These are phyloP conservation scores for Nomada fabriciana DNA, from an alignment of 2,888 invertebrate species.

Conservation along the genomic window DNA sequence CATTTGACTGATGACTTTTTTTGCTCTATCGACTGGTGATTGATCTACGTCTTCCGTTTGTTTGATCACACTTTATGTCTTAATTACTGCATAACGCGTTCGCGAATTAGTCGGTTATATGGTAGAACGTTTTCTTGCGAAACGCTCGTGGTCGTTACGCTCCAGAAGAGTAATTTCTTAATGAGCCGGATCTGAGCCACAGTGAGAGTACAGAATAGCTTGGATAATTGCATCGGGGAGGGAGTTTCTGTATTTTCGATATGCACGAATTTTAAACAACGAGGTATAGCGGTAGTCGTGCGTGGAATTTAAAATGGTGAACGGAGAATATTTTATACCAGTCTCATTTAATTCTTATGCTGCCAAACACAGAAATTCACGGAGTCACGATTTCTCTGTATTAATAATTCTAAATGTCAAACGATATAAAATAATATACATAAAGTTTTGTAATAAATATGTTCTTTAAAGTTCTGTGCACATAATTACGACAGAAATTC, in stretches of 20 bases:
- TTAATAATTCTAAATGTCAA: slow-evolving; percentile 2
- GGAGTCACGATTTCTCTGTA: not conserved
- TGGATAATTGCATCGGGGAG: not conserved
- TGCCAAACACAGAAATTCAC: not conserved
- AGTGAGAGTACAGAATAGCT: slow-evolving; percentile 7
- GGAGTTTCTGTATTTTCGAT: not conserved
- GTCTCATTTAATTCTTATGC: not conserved
- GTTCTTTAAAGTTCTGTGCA: no score
- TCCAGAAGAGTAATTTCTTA: slow-evolving; percentile 62
- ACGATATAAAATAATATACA: no score
- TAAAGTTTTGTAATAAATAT: no score
- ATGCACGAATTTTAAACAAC: not conserved
- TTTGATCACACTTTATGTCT: slow-evolving; percentile 5
- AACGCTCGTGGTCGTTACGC: slow-evolving; percentile 57
- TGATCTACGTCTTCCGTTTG: not conserved
- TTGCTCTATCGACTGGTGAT: not conserved
- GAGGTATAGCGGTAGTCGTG: not conserved
- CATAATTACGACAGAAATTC: no score
- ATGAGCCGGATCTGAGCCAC: slow-evolving; percentile 39
- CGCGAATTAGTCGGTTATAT: slow-evolving; percentile 46
- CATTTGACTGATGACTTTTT: not conserved
- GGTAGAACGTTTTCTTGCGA: slow-evolving; percentile 56
- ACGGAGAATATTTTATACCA: not conserved
- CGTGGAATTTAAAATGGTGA: not conserved
- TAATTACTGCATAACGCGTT: slow-evolving; percentile 37